Percentiles rank a stretch among this genome's conserved stretches.
Evolutionary conservation across 2,797 vertebrate species (phyloP).

Genomic region (Pantherophis vulpinus): DNA sequence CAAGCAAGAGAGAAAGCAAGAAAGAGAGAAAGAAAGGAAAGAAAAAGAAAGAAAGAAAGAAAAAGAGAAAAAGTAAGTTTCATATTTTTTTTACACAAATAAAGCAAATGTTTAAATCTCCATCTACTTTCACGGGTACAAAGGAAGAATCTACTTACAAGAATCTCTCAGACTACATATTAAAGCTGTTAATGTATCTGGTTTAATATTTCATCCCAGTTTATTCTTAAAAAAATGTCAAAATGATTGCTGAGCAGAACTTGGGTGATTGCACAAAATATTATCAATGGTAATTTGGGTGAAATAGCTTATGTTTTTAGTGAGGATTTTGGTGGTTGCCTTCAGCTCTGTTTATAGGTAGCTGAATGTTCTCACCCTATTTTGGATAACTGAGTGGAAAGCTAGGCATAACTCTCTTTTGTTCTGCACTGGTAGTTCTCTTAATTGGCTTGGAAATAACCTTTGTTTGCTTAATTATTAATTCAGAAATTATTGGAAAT

Average conservation of each 20-base stretch:
- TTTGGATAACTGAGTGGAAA: not conserved
- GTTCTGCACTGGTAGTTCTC: not conserved
- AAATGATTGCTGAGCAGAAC: not conserved
- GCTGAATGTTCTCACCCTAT: not conserved
- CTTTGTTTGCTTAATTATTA: constrained; percentile 20
- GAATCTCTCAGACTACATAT: not conserved
- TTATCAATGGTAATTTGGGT: not conserved
- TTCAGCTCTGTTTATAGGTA: not conserved
- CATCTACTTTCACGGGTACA: not conserved
- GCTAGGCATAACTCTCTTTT: not conserved
- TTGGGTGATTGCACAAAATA: not conserved
- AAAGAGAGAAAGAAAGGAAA: not conserved
- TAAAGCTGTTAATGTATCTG: not conserved
- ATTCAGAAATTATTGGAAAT: not conserved
- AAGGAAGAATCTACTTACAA: not conserved
- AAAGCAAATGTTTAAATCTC: not conserved
- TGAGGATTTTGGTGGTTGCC: not conserved
- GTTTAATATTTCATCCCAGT: not conserved
- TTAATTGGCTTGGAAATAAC: constrained; percentile 25
- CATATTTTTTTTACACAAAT: not conserved
- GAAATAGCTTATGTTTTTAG: not conserved
- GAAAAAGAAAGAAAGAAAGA: not conserved
- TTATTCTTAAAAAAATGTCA: not conserved
- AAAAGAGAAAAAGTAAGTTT: not conserved
- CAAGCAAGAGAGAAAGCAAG: not conserved